A percentile compares a stretch with the other conserved stretches of the same genome.
Conservation (phyloP, 2,797 vertebrate species). For the Macrochelys suwanniensis region DNA sequence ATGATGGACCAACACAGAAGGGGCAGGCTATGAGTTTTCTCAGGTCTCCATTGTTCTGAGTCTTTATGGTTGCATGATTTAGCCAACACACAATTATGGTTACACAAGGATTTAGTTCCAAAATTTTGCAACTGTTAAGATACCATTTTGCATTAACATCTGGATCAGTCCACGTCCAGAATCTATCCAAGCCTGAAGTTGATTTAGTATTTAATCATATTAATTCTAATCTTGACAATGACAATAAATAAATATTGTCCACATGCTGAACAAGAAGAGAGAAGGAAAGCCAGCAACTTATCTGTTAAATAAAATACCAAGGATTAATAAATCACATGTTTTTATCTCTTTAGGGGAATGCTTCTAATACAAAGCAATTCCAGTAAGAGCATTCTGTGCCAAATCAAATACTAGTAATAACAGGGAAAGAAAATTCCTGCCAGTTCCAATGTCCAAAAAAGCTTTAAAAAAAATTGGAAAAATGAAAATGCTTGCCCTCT, state of each 20-base stretch:
- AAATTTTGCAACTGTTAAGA: constrained; percentile 27
- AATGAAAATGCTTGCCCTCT: constrained; percentile 62
- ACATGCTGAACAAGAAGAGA: constrained; percentile 61
- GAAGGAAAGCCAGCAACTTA: constrained; percentile 54
- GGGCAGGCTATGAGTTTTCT: neutral
- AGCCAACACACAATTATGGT: constrained; percentile 7
- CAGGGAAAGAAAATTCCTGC: constrained; percentile 63
- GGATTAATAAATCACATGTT: constrained; percentile 79
- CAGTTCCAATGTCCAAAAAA: constrained; percentile 67
- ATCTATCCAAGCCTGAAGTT: constrained; percentile 54
- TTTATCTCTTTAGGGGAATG: constrained; percentile 72
- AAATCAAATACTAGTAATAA: constrained; percentile 76
- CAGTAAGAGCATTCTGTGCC: constrained; percentile 60
- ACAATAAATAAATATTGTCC: constrained; percentile 58
- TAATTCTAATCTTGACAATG: constrained; percentile 64
- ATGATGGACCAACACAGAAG: neutral
- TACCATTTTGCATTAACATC: constrained; percentile 69
- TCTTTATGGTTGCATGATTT: neutral
- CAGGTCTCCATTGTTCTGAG: neutral
- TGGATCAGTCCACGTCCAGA: constrained; percentile 44
- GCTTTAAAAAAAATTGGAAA: constrained; percentile 61
- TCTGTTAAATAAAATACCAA: constrained; percentile 72
- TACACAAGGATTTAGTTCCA: constrained; percentile 19
- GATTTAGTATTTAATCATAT: constrained; percentile 67
- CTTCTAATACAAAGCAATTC: constrained; percentile 71